Percentiles rank a stretch among this genome's conserved stretches.
Evolutionary conservation across 2,888 invertebrate genomes (phyloP).

Genomic region (Drosophila lacicola): DNA sequence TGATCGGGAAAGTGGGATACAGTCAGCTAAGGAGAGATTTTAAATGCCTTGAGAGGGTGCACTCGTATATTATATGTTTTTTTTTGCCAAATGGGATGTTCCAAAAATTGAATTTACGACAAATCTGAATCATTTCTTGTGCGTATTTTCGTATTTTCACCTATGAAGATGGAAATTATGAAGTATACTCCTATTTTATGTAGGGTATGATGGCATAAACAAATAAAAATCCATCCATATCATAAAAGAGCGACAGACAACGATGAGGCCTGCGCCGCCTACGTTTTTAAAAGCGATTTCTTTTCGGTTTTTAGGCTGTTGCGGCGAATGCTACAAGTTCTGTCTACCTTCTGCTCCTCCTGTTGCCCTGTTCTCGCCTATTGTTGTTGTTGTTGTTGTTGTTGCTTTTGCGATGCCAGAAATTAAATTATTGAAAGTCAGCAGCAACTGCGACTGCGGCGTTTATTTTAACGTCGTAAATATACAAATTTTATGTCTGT

Average conservation of each 20-base stretch:
- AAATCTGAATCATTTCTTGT: no score
- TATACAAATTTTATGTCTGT: constrained; percentile 74
- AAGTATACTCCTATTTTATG: background rate
- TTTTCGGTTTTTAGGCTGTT: constrained; percentile 38
- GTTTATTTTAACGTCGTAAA: constrained; percentile 81
- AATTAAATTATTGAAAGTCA: constrained; percentile 79
- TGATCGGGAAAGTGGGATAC: no score
- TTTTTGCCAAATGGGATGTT: no score
- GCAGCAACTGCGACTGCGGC: constrained; percentile 23
- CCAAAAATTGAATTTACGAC: no score
- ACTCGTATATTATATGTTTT: no score
- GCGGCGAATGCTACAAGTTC: constrained; percentile 41
- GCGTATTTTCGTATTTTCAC: no score
- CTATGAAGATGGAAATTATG: no score
- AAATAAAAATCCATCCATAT: constrained; percentile 40
- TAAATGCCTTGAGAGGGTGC: no score
- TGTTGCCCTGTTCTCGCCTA: background rate
- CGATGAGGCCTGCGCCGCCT: constrained; percentile 30
- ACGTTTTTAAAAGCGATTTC: constrained; percentile 53
- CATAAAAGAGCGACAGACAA: constrained; percentile 34
- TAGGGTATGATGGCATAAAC: constrained; percentile 28
- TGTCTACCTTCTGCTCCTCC: constrained; percentile 9
- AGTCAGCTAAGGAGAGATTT: no score
- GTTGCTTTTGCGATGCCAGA: constrained; percentile 57
- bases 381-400: constrained; percentile 33